Percentiles rank a stretch among this genome's conserved stretches.
These are phyloP conservation scores for Erebia aethiops DNA, from an alignment of 2,888 invertebrate genomes.

Conservation along the genomic window DNA sequence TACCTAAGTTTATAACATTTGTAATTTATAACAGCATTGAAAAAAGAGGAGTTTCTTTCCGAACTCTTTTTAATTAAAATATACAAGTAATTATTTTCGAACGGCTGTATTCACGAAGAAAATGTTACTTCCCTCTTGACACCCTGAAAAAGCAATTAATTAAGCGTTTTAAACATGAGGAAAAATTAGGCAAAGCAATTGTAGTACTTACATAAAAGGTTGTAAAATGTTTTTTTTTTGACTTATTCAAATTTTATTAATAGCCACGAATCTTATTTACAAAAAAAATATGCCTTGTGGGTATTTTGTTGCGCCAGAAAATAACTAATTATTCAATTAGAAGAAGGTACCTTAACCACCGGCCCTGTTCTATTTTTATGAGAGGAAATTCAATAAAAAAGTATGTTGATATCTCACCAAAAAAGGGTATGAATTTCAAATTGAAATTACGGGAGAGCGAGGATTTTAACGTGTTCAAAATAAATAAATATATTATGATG, in stretches of 20 bases:
- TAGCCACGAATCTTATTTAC: no score
- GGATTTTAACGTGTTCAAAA: slow-evolving; percentile 40
- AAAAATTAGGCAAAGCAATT: slow-evolving; percentile 2
- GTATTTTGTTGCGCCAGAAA: neutral
- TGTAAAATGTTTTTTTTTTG: neutral
- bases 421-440: slow-evolving; percentile 40
- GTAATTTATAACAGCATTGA: no score
- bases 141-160: neutral
- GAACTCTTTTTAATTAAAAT: neutral
- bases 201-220: neutral
- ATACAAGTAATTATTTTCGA: neutral
- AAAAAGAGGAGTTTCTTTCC: no score
- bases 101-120: neutral
- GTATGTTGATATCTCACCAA: slow-evolving; percentile 7
- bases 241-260: neutral
- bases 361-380: slow-evolving; percentile 22
- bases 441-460: slow-evolving; percentile 40
- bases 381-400: slow-evolving; percentile 15
- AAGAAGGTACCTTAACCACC: neutral
- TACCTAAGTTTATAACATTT: no score
- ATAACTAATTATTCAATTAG: neutral
- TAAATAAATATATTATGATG: slow-evolving; percentile 49
- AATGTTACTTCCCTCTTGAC: neutral
- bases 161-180: neutral
- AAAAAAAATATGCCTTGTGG: neutral